Percentiles rank a stretch among this genome's conserved stretches.
These are phyloP conservation scores for Petrocephalus schoutedeni DNA, from an alignment of 2,797 vertebrate genomes.

Conservation along the genomic window DNA sequence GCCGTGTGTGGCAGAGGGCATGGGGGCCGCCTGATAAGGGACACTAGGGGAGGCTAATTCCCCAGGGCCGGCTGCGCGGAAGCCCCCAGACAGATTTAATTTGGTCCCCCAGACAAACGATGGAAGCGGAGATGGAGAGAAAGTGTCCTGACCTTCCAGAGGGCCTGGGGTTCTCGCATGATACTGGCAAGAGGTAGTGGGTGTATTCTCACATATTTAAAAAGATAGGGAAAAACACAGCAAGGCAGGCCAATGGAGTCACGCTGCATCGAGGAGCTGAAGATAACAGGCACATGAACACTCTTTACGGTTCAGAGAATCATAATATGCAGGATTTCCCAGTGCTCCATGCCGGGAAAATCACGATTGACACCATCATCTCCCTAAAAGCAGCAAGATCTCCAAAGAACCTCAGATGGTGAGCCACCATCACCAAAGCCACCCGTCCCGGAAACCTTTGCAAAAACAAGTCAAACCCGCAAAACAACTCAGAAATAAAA, in stretches of 20 bases:
- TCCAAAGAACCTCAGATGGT: background rate
- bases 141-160: slow-evolving; percentile 45
- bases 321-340: slow-evolving; percentile 17
- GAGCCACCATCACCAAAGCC: background rate
- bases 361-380: background rate
- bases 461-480: background rate
- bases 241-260: background rate
- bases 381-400: background rate
- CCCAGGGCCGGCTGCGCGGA: slow-evolving; percentile 58
- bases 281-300: slow-evolving; percentile 47
- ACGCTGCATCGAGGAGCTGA: slow-evolving; percentile 29
- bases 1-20: slow-evolving; percentile 55
- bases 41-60: slow-evolving; percentile 65
- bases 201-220: slow-evolving; percentile 39
- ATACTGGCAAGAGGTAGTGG: slow-evolving; percentile 45
- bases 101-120: slow-evolving; percentile 58
- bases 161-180: slow-evolving; percentile 34
- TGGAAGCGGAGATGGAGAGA: slow-evolving; percentile 32
- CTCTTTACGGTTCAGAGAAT: slow-evolving; percentile 33
- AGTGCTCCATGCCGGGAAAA: background rate
- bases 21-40: slow-evolving; percentile 66
- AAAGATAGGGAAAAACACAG: slow-evolving; percentile 25
- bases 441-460: background rate
- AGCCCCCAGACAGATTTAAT: slow-evolving; percentile 60
- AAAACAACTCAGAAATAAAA: background rate